These are phyloP conservation scores for Megaustenia siamemsis DNA, from an alignment of 2,888 invertebrate species.

Conservation along the genomic window DNA sequence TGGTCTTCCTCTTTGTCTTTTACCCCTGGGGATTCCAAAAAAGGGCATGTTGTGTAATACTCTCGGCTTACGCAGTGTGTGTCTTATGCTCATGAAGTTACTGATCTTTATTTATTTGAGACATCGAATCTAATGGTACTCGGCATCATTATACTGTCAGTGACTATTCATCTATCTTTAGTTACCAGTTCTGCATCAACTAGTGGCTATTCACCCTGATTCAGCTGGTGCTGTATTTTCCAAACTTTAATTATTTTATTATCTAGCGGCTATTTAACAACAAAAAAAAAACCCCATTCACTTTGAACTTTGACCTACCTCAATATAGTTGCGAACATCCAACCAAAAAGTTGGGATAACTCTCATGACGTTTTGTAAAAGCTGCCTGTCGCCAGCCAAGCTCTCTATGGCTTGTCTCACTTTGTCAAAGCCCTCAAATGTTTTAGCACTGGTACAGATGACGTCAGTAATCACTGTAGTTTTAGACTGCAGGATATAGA, in stretches of 20 bases:
- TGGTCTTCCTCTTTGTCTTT: no score
- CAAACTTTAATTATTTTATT: not conserved
- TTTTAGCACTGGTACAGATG: slow-evolving; percentile 70
- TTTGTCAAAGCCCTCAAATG: slow-evolving; percentile 68
- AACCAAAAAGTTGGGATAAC: slow-evolving; percentile 78
- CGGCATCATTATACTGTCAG: no score
- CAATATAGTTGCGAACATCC: slow-evolving; percentile 66
- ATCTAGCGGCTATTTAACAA: not conserved
- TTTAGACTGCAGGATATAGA: slow-evolving; percentile 61
- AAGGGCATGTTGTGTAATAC: no score
- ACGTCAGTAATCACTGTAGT: slow-evolving; percentile 71
- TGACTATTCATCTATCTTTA: no score
- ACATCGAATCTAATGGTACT: no score
- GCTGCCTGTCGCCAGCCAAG: slow-evolving; percentile 68
- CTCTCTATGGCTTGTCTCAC: slow-evolving; percentile 71
- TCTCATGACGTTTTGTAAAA: slow-evolving; percentile 74
- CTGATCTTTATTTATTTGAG: no score
- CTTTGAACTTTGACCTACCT: slow-evolving; percentile 30
- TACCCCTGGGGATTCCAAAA: no score
- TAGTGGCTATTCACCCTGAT: no score
- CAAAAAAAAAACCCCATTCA: not conserved
- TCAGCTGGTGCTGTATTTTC: no score
- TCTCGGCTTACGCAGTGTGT: no score
- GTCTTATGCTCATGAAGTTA: no score
- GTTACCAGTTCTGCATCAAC: no score